Conservation (phyloP, 2,113 vertebrate genomes). For the Podocnemis expansa region DNA sequence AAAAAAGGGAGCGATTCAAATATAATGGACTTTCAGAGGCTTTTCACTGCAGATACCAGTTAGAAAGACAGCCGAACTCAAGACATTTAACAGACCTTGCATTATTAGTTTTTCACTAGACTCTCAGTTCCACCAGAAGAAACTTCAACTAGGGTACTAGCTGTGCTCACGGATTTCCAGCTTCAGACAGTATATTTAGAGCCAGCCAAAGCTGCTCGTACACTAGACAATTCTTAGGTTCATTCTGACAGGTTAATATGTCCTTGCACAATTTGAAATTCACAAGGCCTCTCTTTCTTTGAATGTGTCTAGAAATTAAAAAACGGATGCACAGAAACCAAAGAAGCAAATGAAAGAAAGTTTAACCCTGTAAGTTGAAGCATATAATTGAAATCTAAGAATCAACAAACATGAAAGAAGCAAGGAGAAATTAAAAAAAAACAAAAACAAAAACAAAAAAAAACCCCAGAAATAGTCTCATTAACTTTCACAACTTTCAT, state of each 20-base stretch:
- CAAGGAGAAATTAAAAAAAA: background rate
- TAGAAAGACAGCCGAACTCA: background rate
- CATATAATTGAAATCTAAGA: background rate
- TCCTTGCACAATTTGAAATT: background rate
- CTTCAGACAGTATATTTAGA: slow-evolving; percentile 6
- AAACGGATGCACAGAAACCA: background rate
- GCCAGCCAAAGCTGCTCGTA: background rate
- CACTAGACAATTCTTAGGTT: background rate
- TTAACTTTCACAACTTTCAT: background rate
- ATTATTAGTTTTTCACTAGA: background rate
- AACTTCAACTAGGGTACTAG: slow-evolving; percentile 1
- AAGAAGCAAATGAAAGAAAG: background rate
- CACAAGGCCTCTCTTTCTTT: background rate
- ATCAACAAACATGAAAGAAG: background rate
- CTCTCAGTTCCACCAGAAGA: slow-evolving; percentile 21
- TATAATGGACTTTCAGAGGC: background rate
- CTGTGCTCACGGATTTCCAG: slow-evolving; percentile 16
- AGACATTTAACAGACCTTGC: background rate
- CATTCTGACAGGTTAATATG: background rate
- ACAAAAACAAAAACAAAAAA: no score
- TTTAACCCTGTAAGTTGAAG: background rate
- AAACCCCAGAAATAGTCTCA: background rate
- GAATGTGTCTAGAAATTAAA: slow-evolving; percentile 24
- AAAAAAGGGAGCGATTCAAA: slow-evolving; percentile 8
- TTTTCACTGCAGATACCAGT: slow-evolving; percentile 8